Percentiles rank a stretch among this genome's conserved stretches.
These are phyloP conservation scores for Mustela lutreola DNA, from an alignment of 2,113 vertebrate species.

Conservation along the genomic window DNA sequence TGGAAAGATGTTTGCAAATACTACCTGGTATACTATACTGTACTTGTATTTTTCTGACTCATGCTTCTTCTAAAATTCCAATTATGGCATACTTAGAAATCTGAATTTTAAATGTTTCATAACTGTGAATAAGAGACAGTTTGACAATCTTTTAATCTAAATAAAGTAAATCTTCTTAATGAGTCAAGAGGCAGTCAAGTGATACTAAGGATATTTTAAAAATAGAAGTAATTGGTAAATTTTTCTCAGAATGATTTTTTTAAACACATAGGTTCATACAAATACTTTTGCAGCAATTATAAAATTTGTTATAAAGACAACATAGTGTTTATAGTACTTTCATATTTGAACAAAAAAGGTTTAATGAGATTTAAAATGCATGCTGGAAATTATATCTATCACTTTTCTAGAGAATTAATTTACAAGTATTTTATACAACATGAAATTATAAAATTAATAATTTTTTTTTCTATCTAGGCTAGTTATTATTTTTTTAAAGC, in stretches of 20 bases:
- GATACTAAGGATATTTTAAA: neutral
- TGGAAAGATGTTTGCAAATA: neutral
- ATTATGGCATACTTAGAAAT: neutral
- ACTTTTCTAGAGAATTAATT: conserved; percentile 7
- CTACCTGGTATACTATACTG: neutral
- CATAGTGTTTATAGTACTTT: neutral
- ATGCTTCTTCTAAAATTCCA: neutral
- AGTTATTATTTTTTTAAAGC: conserved; percentile 68
- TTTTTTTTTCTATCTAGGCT: neutral
- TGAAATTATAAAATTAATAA: neutral
- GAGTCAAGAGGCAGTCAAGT: neutral
- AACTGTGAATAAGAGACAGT: neutral
- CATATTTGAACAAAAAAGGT: neutral
- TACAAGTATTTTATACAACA: neutral
- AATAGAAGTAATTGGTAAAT: neutral
- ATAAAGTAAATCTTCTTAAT: neutral
- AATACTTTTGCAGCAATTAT: neutral
- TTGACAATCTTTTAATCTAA: neutral
- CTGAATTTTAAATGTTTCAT: neutral
- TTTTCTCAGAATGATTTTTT: neutral
- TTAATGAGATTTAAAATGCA: neutral
- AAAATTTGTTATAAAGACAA: neutral
- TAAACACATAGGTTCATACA: neutral
- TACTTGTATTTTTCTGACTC: neutral
- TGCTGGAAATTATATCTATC: neutral